phyloP scores from a whole-genome alignment of 1,140 invertebrate species.

The Sinonovacula constricta region DNA sequence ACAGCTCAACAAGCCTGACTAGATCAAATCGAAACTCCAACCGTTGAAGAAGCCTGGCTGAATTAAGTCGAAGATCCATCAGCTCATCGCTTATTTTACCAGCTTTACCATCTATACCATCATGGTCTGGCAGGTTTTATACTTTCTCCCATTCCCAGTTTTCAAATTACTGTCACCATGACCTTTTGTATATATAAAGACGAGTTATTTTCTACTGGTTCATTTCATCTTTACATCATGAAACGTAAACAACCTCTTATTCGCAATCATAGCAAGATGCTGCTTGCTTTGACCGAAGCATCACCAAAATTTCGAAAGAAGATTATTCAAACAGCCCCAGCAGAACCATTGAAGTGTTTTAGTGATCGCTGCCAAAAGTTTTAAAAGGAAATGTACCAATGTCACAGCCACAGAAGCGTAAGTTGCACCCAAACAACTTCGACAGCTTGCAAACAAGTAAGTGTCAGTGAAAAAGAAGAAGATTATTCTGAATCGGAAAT shows the following conservation, averaged over 20 bases:
- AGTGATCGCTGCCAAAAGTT: not conserved
- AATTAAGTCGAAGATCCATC: no score
- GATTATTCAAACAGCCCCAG: conserved; percentile 1
- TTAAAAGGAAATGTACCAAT: conserved; percentile 18
- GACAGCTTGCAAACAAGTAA: conserved; percentile 1
- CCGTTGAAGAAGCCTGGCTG: no score
- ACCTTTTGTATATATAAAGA: no score
- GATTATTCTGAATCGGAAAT: not conserved
- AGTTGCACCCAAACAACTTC: conserved; percentile 4
- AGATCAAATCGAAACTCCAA: no score
- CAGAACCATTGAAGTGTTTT: not conserved
- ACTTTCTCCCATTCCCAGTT: no score
- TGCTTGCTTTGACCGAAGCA: not conserved
- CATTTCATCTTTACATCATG: no score
- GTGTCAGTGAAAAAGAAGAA: conserved; percentile 15
- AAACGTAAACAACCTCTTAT: not conserved
- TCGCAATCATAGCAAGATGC: not conserved
- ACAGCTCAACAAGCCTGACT: no score
- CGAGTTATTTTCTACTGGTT: no score
- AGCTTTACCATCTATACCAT: no score
- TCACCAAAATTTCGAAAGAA: not conserved
- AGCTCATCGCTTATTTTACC: no score
- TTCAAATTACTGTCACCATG: no score
- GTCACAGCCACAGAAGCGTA: conserved; percentile 6
- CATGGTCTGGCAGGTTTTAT: no score